These are phyloP conservation scores for Rhinogobius similis DNA, from an alignment of 2,113 vertebrate species.

Conservation along the genomic window DNA sequence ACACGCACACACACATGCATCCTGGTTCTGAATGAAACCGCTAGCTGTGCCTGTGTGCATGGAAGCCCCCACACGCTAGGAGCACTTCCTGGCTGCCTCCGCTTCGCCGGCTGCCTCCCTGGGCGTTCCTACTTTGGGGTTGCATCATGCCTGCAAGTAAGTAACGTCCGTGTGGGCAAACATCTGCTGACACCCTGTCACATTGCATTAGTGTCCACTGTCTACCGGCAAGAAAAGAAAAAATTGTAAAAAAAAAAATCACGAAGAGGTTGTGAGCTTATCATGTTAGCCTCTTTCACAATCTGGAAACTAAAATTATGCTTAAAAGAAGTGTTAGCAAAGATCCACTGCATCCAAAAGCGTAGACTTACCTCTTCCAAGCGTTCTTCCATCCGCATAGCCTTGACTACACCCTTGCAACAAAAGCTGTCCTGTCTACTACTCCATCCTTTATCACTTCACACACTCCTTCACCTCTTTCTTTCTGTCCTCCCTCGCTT, in stretches of 20 bases:
- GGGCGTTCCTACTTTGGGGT: conserved; percentile 52
- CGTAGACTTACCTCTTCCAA: conserved; percentile 46
- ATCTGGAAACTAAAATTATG: conserved; percentile 14
- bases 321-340: conserved; percentile 43
- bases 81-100: conserved; percentile 25
- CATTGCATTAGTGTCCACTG: conserved; percentile 50
- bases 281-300: neutral
- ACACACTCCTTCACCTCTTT: conserved; percentile 5
- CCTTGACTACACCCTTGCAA: conserved; percentile 38
- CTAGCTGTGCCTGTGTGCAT: conserved; percentile 23
- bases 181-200: conserved; percentile 72
- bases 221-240: neutral
- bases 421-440: conserved; percentile 1
- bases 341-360: conserved; percentile 16
- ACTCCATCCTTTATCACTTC: conserved; percentile 41
- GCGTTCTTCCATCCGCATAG: conserved; percentile 44
- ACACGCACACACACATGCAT: neutral
- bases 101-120: conserved; percentile 17
- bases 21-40: conserved; percentile 54
- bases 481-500: conserved; percentile 28
- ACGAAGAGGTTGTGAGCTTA: too few relatives aligned
- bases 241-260: neutral
- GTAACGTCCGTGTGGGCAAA: conserved; percentile 59
- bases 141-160: conserved; percentile 56
- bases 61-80: conserved; percentile 34